Percentiles rank a stretch among this genome's conserved stretches.
These are phyloP conservation scores for Frankliniella fusca DNA, from an alignment of 2,888 invertebrate genomes.

Conservation along the genomic window DNA sequence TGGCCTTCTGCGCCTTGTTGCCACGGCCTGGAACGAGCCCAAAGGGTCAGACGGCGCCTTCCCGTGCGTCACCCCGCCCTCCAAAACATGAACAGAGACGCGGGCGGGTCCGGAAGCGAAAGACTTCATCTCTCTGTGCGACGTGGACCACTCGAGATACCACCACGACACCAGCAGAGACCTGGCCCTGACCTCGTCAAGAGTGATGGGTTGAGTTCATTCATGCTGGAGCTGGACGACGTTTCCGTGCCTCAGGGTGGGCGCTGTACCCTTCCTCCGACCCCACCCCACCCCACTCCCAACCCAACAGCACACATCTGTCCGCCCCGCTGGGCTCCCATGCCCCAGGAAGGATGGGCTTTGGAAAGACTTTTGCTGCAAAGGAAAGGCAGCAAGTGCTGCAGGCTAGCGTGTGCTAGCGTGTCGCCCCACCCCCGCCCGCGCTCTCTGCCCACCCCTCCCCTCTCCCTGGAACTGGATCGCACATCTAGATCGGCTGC, in stretches of 20 bases:
- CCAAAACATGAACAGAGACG: no score
- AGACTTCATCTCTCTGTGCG: background rate
- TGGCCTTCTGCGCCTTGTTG: slow-evolving; percentile 57
- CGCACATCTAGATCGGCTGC: background rate
- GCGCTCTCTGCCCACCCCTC: background rate
- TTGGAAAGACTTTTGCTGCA: no score
- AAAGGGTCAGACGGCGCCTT: background rate
- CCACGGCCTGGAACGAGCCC: slow-evolving; percentile 54
- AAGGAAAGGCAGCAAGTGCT: no score
- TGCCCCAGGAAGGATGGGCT: no score
- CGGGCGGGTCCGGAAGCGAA: background rate
- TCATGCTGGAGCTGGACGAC: no score
- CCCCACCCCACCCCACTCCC: background rate
- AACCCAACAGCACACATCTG: no score
- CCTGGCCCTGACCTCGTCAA: background rate
- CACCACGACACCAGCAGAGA: background rate
- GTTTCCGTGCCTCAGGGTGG: no score
- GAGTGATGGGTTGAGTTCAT: no score
- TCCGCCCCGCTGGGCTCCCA: no score
- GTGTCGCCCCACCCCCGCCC: no score
- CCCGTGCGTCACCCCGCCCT: background rate
- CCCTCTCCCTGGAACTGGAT: background rate
- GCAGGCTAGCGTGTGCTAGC: no score
- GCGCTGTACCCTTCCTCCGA: background rate
- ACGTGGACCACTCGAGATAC: background rate